Conservation (phyloP, 2,797 vertebrate genomes). For the Falco peregrinus region DNA sequence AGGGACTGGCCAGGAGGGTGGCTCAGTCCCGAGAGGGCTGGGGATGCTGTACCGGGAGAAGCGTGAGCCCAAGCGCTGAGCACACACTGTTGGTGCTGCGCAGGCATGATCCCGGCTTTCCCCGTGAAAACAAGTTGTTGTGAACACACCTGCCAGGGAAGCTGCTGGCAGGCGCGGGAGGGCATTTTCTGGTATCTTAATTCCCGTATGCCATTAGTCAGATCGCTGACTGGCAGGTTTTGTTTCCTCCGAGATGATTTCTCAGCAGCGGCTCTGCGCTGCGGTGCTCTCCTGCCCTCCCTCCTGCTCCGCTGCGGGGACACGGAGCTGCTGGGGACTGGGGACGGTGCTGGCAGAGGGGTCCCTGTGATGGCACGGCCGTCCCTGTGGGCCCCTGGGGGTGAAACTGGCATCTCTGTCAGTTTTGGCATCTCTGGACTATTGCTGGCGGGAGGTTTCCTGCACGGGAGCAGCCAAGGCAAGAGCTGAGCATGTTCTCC, state of each 20-base stretch:
- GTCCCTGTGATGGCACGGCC: rapidly evolving
- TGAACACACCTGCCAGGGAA: neutral
- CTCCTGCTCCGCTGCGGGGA: rapidly evolving
- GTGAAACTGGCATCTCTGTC: no score
- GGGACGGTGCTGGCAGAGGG: rapidly evolving
- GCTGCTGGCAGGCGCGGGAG: neutral
- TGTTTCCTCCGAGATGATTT: neutral
- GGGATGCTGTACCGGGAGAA: neutral
- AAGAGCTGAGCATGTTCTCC: neutral
- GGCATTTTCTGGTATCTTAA: neutral
- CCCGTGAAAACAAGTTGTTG: rapidly evolving
- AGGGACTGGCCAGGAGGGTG: rapidly evolving
- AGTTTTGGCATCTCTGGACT: neutral
- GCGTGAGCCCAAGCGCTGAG: neutral
- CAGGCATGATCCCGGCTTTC: rapidly evolving
- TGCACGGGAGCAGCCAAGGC: neutral
- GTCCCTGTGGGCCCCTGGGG: neutral
- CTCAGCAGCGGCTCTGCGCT: neutral
- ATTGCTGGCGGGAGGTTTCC: neutral
- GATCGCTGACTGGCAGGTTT: neutral
- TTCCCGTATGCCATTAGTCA: neutral
- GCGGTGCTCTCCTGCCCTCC: neutral
- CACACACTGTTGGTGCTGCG: rapidly evolving
- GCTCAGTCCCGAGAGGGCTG: rapidly evolving
- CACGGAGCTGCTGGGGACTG: neutral